Conservation (phyloP, 2,113 vertebrate genomes). For the Antechinus stuartii region DNA sequence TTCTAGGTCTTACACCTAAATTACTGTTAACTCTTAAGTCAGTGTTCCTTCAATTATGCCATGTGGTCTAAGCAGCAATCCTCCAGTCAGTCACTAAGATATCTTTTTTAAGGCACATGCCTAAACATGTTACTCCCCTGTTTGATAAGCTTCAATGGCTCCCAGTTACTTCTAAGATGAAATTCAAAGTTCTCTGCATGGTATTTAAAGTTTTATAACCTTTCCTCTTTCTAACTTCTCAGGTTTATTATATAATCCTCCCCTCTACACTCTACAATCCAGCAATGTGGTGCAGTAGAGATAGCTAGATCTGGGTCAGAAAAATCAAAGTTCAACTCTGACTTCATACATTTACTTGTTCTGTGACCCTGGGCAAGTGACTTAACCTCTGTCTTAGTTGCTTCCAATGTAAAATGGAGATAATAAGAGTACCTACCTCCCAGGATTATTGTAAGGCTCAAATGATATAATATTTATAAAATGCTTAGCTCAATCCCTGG, state of each 20-base stretch:
- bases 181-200: neutral
- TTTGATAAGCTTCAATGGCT: neutral
- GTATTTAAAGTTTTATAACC: neutral
- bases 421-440: neutral
- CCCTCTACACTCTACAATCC: neutral
- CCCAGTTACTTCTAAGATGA: neutral
- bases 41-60: neutral
- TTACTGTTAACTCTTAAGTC: neutral
- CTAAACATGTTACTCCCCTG: neutral
- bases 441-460: neutral
- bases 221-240: neutral
- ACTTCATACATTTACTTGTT: neutral
- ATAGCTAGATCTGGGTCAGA: neutral
- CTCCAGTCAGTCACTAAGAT: neutral
- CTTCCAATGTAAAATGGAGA: neutral
- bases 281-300: neutral
- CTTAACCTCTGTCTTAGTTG: neutral
- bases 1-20: neutral
- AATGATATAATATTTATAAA: neutral
- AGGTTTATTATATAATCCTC: neutral
- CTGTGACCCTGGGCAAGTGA: neutral
- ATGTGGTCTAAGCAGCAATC: neutral
- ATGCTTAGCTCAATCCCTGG: no score
- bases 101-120: neutral
- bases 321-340: neutral